phyloP scores from a whole-genome alignment of 30 jellyfish, hydroid and myxozoan genomes.

The Turritopsis rubra region DNA sequence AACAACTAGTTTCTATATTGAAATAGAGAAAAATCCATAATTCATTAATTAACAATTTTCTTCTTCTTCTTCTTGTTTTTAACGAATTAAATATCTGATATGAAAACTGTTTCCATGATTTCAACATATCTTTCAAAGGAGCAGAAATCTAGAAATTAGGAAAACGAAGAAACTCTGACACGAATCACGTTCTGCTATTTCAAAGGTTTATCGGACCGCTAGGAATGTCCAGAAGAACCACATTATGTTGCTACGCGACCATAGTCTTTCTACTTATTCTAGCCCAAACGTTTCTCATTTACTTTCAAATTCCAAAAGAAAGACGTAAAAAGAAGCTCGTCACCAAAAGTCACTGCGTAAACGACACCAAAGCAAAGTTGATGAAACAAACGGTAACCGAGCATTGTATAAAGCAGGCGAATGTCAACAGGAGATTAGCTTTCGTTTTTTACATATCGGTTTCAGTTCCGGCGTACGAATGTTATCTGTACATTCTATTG shows the following conservation, averaged over 20 bases:
- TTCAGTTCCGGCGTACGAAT: conserved; percentile 30
- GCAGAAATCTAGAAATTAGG: no score
- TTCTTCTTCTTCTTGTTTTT: no score
- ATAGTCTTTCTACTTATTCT: background rate
- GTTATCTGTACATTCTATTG: conserved; percentile 23
- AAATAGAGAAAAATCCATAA: no score
- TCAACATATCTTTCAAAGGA: no score
- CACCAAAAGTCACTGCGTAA: background rate
- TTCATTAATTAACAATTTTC: no score
- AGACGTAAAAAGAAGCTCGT: background rate
- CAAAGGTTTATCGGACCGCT: background rate
- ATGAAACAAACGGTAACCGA: conserved; percentile 4
- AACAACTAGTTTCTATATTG: no score
- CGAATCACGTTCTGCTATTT: no score
- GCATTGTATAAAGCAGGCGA: background rate
- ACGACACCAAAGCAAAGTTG: background rate
- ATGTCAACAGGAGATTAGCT: background rate
- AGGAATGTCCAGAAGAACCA: background rate
- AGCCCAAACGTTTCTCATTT: background rate
- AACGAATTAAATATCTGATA: no score
- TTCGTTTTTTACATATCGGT: conserved; percentile 34
- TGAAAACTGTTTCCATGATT: no score
- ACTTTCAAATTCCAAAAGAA: background rate
- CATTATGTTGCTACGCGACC: background rate
- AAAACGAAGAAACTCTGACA: no score